These are phyloP conservation scores for Lamellibrachia luymesi DNA, from an alignment of 1,140 invertebrate genomes.

Conservation along the genomic window DNA sequence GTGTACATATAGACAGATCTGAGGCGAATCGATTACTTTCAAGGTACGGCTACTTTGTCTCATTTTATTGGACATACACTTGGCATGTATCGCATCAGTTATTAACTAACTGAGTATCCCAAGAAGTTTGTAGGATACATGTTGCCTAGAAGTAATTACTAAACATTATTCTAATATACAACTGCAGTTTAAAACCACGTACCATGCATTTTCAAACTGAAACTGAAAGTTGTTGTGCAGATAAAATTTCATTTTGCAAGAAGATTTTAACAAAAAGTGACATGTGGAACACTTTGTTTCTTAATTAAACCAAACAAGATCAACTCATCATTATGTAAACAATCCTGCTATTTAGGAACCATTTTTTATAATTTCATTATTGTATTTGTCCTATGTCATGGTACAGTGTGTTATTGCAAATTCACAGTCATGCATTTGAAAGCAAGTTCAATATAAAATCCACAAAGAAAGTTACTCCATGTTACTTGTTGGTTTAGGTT, in stretches of 20 bases:
- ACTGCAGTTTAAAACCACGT: neutral
- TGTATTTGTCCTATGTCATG: neutral
- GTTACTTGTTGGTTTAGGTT: conserved; percentile 44
- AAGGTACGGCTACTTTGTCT: conserved; percentile 41
- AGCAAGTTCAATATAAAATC: neutral
- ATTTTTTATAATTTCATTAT: neutral
- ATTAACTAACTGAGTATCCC: neutral
- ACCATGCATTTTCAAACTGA: neutral
- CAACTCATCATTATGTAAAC: neutral
- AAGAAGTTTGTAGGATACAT: neutral
- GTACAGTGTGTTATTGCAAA: neutral
- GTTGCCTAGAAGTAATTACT: neutral
- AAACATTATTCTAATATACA: neutral
- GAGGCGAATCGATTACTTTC: conserved; percentile 57
- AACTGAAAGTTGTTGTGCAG: neutral
- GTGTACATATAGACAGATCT: conserved; percentile 51
- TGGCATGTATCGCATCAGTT: neutral
- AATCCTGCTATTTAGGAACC: neutral
- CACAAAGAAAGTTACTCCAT: neutral
- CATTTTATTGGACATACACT: neutral
- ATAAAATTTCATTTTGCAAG: neutral
- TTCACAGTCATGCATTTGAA: neutral
- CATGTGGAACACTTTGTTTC: neutral
- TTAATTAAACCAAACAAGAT: neutral
- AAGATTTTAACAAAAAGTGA: neutral